phyloP scores from a whole-genome alignment of 2,888 invertebrate genomes.

The Notodonta dromedarius region DNA sequence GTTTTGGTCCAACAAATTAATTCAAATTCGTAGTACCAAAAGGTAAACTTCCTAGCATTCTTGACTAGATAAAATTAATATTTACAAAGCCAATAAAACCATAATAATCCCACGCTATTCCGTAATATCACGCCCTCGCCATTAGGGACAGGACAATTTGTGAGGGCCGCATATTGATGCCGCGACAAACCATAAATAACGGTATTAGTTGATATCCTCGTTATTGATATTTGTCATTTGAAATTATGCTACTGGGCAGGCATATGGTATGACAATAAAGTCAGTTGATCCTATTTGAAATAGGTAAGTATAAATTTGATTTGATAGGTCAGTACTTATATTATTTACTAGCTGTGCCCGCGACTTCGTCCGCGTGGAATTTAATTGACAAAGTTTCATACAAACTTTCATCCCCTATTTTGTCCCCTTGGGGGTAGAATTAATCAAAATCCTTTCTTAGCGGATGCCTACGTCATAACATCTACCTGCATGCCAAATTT shows the following conservation, averaged over 20 bases:
- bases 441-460: too few relatives aligned
- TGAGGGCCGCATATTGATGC: slow-evolving; percentile 58
- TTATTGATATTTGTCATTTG: slow-evolving; percentile 60
- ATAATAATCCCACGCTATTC: slow-evolving; percentile 60
- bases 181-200: slow-evolving; percentile 71
- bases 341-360: too few relatives aligned
- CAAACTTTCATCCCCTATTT: too few relatives aligned
- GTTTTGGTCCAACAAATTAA: too few relatives aligned
- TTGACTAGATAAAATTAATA: slow-evolving; percentile 34
- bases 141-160: slow-evolving; percentile 41
- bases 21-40: too few relatives aligned
- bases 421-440: too few relatives aligned
- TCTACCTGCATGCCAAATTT: too few relatives aligned
- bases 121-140: slow-evolving; percentile 67
- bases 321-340: not conserved
- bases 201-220: slow-evolving; percentile 61
- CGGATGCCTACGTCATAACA: too few relatives aligned
- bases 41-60: not conserved
- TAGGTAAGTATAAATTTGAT: not conserved
- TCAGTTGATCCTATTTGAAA: not conserved
- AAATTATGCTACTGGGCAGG: slow-evolving; percentile 29
- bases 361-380: too few relatives aligned
- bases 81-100: slow-evolving; percentile 57
- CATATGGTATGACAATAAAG: slow-evolving; percentile 34
- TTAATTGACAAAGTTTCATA: too few relatives aligned